These are phyloP conservation scores for Premnoplex brunnescens DNA, from an alignment of 2,797 vertebrate species.

Conservation along the genomic window DNA sequence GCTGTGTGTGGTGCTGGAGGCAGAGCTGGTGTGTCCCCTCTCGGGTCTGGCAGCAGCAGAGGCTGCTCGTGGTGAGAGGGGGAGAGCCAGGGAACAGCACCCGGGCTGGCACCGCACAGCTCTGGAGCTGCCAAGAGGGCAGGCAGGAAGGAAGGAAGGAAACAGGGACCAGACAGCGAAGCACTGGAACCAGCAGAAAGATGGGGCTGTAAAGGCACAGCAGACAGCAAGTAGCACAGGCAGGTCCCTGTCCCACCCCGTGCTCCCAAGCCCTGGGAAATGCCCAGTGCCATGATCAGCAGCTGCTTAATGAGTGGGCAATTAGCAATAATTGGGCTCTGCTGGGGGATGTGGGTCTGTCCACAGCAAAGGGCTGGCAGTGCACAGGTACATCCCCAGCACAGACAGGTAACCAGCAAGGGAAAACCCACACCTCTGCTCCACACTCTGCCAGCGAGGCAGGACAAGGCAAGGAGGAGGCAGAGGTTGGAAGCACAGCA, in stretches of 20 bases:
- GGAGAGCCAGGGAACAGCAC: not conserved
- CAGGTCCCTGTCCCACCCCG: not conserved
- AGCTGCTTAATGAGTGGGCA: not conserved
- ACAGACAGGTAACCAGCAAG: accelerated
- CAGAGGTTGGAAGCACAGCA: not conserved
- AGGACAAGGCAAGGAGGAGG: not conserved
- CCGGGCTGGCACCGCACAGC: not conserved
- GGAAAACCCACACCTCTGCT: not conserved
- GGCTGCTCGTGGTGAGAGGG: not conserved
- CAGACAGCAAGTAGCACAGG: not conserved
- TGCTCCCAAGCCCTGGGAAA: not conserved
- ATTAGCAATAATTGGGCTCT: not conserved
- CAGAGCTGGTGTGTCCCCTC: not conserved
- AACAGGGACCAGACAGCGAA: not conserved
- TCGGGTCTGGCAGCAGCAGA: not conserved
- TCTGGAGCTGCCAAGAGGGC: not conserved
- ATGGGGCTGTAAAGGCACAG: not conserved
- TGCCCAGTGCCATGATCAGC: accelerated
- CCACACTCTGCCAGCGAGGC: not conserved
- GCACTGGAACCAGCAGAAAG: not conserved
- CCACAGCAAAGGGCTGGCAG: not conserved
- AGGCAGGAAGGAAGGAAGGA: slow-evolving; percentile 42
- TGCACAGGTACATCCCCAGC: accelerated
- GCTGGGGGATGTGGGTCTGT: not conserved
- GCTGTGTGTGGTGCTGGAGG: accelerated